Base-by-base conservation (phyloP, 2,797 vertebrate genomes). In the Melanogrammus aeglefinus region DNA sequence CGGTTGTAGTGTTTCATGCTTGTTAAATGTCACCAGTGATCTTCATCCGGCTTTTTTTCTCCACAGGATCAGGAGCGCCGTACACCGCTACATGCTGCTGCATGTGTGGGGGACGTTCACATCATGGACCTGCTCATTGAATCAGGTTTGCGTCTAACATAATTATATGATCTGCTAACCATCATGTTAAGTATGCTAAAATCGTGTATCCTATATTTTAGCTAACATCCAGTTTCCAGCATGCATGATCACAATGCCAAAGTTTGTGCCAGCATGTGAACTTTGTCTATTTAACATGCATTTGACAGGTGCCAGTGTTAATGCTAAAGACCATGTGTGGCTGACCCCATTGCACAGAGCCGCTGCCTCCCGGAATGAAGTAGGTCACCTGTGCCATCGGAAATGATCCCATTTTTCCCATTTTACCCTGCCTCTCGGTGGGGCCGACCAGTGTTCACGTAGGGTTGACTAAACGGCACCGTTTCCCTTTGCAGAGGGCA, bases 11-110 rank as follows among this genome's bases (percentile, higher is more conserved):
- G 35, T 36, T 47, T 51, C 36, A 12, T 39, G 63, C 10, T 39
- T 27, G 7, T 39, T 1, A 69, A 44, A 63, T 14, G 69, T 73
- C 1, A 38, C 6, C 35, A 2, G 3, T 2, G 27, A 0, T 1
- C 9, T 39, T 69, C 18, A 0, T 77, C 51, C 66, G 75, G 6
- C 12, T 78, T 75, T 44, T 77, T 71, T 80, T 66, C 74, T 47
- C 75, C 51, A 70, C 85, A 99, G 97, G 97, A 99, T 95, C 96
- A 97, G 91, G 97, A 98, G 91, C 94, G 96, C 83, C 96, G 97
- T 79, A 97, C 96, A 44, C 96, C 97, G 78, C 93, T 99, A 92
- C 97, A 99, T 93, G 97, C 97, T 94, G 97, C 97, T 95, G 97
- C 97, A 91, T 98, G 96, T 90, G 89, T 99, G 90, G 97, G 97